Evolutionary conservation across 2,888 invertebrate species (phyloP).

Genomic region (Leptopilina syphax): DNA sequence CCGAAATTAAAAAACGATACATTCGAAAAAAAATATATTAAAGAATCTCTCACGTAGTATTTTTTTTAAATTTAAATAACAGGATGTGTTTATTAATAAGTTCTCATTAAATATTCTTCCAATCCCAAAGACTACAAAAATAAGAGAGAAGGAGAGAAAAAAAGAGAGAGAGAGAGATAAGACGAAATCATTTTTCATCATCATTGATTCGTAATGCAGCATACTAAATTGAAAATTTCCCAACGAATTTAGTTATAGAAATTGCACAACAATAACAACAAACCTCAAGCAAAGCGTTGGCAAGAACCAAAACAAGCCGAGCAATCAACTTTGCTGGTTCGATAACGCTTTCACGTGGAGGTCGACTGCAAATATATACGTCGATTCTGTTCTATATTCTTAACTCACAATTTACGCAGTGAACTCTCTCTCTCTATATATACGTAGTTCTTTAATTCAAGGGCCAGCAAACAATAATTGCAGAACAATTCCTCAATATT

Average conservation of each 20-base stretch:
- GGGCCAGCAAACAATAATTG: not conserved
- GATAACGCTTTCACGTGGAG: constrained; percentile 32
- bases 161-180: no score
- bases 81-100: no score
- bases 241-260: not conserved
- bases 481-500: not conserved
- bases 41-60: no score
- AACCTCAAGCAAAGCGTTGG: not conserved
- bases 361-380: not conserved
- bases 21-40: no score
- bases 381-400: constrained; percentile 20
- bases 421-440: not conserved
- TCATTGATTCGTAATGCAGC: not conserved
- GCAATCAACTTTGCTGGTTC: constrained; percentile 32
- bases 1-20: no score
- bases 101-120: no score
- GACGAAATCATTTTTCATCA: no score
- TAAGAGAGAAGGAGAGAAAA: no score
- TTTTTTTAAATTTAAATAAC: no score
- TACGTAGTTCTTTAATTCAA: not conserved
- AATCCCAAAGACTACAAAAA: no score
- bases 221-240: not conserved
- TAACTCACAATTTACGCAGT: constrained; percentile 32
- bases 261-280: not conserved
- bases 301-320: constrained; percentile 33